A percentile compares a stretch with the other conserved stretches of the same genome.
phyloP scores from a whole-genome alignment of 2,113 vertebrate species.

The Pangasianodon hypophthalmus region DNA sequence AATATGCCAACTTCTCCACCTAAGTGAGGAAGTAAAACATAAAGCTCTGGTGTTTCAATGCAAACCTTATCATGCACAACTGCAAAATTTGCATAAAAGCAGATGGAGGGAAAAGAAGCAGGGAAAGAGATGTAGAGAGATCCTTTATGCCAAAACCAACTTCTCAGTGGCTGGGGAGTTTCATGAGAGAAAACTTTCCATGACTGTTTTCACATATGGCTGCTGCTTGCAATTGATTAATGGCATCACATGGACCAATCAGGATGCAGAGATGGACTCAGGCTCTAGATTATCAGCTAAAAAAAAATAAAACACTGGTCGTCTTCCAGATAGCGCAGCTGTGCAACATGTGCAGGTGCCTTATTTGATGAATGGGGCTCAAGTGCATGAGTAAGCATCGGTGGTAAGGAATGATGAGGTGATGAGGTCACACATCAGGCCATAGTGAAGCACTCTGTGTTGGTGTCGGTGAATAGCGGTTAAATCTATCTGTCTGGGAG shows the following conservation, averaged over 20 bases:
- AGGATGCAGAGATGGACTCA: neutral
- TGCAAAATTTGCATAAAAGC: neutral
- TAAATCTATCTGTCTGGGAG: neutral
- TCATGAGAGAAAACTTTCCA: constrained; percentile 1
- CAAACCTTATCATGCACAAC: neutral
- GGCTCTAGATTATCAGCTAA: neutral
- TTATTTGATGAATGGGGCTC: neutral
- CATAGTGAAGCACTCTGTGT: no score
- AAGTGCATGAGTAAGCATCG: constrained; percentile 6
- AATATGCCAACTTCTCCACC: neutral
- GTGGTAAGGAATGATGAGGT: constrained; percentile 2
- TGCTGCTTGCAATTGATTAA: constrained; percentile 40
- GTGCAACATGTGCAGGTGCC: neutral
- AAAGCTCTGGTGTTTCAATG: neutral
- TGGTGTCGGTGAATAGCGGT: neutral
- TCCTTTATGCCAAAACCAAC: constrained; percentile 32
- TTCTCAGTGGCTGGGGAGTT: neutral
- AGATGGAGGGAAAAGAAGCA: neutral
- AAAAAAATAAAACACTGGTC: neutral
- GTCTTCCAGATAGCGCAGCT: constrained; percentile 13
- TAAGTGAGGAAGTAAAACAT: neutral
- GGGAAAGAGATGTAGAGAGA: neutral
- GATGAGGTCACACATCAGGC: neutral
- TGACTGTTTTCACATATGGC: constrained; percentile 37
- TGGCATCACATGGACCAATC: constrained; percentile 20